Percentiles rank a stretch among this genome's conserved stretches.
Conservation (phyloP, 2,797 vertebrate species). For the Fistularia commersonii region DNA sequence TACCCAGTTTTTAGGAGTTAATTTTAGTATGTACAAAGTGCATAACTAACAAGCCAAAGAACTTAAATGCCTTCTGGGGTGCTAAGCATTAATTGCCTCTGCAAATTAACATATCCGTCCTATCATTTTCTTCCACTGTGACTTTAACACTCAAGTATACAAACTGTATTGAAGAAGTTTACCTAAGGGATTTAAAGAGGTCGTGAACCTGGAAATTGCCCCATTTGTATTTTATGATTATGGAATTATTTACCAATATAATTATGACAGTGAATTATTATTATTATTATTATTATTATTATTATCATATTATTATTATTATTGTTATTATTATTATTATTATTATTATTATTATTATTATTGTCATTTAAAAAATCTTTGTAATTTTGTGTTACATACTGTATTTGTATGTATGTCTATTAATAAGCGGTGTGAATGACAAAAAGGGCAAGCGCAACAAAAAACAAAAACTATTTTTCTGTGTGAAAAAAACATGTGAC, state of each 20-base stretch:
- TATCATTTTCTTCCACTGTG: constrained; percentile 50
- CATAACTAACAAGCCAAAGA: constrained; percentile 77
- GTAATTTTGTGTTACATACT: too few species aligned
- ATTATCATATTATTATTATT: too few species aligned
- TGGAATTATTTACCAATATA: neutral
- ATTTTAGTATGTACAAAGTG: constrained; percentile 78
- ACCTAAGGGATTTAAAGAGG: constrained; percentile 18
- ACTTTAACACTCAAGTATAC: constrained; percentile 31
- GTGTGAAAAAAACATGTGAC: too few species aligned
- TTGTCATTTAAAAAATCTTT: too few species aligned
- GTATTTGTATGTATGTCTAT: too few species aligned
- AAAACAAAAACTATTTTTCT: too few species aligned
- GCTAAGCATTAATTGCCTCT: constrained; percentile 71
- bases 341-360: too few species aligned
- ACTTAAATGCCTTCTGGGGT: constrained; percentile 75
- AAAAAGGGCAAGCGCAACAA: too few species aligned
- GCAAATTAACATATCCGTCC: constrained; percentile 73
- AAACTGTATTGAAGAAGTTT: constrained; percentile 14
- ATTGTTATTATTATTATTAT: too few species aligned
- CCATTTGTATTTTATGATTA: neutral
- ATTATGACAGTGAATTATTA: neutral
- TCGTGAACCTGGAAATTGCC: constrained; percentile 19
- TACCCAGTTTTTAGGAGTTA: constrained; percentile 62
- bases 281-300: too few species aligned
- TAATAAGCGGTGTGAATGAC: too few species aligned